phyloP scores from a whole-genome alignment of 2,888 invertebrate species.

The Lissocephala sabroskyi region DNA sequence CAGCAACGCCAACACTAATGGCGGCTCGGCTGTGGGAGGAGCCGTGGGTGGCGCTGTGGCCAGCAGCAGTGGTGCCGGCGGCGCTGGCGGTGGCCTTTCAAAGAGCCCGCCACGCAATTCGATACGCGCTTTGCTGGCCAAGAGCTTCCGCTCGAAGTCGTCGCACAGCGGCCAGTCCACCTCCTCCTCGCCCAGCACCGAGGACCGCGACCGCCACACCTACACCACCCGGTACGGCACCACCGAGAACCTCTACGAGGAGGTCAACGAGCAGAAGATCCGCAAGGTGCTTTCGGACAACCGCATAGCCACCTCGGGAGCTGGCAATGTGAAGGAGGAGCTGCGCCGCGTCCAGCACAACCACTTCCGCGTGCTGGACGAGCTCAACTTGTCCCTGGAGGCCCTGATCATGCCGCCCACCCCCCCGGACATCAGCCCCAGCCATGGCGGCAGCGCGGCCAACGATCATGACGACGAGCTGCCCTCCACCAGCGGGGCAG shows the following conservation, averaged over 20 bases:
- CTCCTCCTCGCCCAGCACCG: constrained; percentile 62
- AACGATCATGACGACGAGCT: constrained; percentile 74
- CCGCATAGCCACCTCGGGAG: constrained; percentile 78
- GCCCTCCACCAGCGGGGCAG: constrained; percentile 34
- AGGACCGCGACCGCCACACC: constrained; percentile 75
- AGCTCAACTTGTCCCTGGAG: constrained; percentile 89
- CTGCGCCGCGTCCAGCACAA: constrained; percentile 87
- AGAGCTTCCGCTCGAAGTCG: constrained; percentile 69
- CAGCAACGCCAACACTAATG: too few relatives aligned
- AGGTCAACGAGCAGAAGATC: constrained; percentile 71
- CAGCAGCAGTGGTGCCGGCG: constrained; percentile 24
- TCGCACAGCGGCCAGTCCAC: constrained; percentile 61
- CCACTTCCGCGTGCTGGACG: constrained; percentile 87
- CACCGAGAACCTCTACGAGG: constrained; percentile 77
- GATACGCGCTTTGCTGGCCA: constrained; percentile 69
- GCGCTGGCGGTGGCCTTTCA: constrained; percentile 49
- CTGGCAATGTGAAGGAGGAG: constrained; percentile 86
- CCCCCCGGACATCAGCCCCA: constrained; percentile 71
- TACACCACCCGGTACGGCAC: constrained; percentile 86
- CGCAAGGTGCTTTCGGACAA: constrained; percentile 73
- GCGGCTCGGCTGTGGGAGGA: too few relatives aligned
- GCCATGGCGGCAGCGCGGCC: constrained; percentile 69
- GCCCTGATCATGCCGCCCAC: constrained; percentile 90
- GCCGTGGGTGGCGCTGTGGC: constrained; percentile 36
- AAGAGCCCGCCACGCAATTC: constrained; percentile 71